Base-by-base conservation (phyloP, 37 sponge, comb jelly and placozoan genomes). In the Geodia barretti region DNA sequence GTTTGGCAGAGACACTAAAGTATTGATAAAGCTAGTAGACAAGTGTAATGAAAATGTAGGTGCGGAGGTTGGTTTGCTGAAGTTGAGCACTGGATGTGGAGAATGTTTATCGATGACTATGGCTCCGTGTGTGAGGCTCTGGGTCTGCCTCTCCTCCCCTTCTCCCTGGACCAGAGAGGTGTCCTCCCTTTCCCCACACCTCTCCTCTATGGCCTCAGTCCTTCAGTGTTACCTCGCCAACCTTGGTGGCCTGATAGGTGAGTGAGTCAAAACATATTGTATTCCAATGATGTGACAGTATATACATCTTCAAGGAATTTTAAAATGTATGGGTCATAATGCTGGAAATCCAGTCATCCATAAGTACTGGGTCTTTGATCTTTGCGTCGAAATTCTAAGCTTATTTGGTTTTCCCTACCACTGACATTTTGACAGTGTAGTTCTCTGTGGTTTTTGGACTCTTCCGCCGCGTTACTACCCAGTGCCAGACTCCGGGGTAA, bases 1-100 rank as follows among this genome's bases (percentile, higher is more conserved):
- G 41, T 21, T 35, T 63, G 5, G 24, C 40, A 26, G 29, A 75
- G 25, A 71, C 0, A 11, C 2, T 70, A 5, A 9, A 25, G 24
- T 66, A 28, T n/a, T n/a, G n/a, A n/a, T n/a, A n/a, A n/a, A n/a
- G n/a, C n/a, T n/a, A n/a, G n/a, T n/a, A n/a, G n/a, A n/a, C n/a
- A n/a, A n/a, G n/a, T n/a, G n/a, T n/a, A n/a, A n/a, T n/a, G n/a
- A n/a, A n/a, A n/a, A n/a, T 24, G 26, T 24, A 25, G 8, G 24
- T 8, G 24, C 26, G 8, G 14, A 25, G 8, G 26, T 28, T 25
- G 32, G 30, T 69, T 73, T 72, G 66, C 42, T 0, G 89, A 83
- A 38, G 89, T 88, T 25, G 89, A 88, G 1, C 89, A 88, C 74
- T 88, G 89, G 89, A 88, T 88, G 89, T 88, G 89, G 89, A 38